Base-by-base conservation (phyloP, 2,113 vertebrate genomes). In the Vidua chalybeata region DNA sequence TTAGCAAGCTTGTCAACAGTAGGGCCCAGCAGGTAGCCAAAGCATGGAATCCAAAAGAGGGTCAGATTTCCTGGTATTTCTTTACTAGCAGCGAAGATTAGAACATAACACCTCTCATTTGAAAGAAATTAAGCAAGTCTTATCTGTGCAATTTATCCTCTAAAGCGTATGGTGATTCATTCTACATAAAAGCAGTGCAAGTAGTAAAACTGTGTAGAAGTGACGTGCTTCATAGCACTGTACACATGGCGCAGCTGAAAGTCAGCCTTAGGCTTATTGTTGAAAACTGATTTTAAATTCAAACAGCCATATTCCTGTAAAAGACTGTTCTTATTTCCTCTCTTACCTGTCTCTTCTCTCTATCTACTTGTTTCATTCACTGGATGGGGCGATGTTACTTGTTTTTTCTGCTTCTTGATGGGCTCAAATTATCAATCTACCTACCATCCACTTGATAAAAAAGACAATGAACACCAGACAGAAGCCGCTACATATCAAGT, bases 1-100 rank as follows among this genome's bases (percentile, higher is more conserved):
- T 96, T 92, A 94, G 76, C 33, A 92, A 87, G 62, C 87, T 91
- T 97, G 94, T 87, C 87, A 93, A 95, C 73, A 93, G 90, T 77
- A 87, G 33, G 31, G 43, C 86, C 61, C 93, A 96, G 94, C 87
- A 90, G 86, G 90, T 52, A 97, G 33, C 55, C 37, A 74, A 85
- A 71, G 13, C 33, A 93, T 31, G 2, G 46, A 94, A 90, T 89
- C 81, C 51, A 92, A 93, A 77, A 73, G 18, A 81, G 64, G 56
- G 81, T 67, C 84, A 89, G 49, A 49, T 82, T 93, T 80, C 67
- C 30, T 45, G 18, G 30, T 75, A 86, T 72, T 95, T 89, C 43
- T 91, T 67, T 76, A 39, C 87, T 84, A 71, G 18, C 37, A 87
- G 35, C 81, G 73, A 88, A 67, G 92, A 95, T 93, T 71, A 93